These are phyloP conservation scores for Scrobipalpa costella DNA, from an alignment of 2,888 invertebrate species.

Conservation along the genomic window DNA sequence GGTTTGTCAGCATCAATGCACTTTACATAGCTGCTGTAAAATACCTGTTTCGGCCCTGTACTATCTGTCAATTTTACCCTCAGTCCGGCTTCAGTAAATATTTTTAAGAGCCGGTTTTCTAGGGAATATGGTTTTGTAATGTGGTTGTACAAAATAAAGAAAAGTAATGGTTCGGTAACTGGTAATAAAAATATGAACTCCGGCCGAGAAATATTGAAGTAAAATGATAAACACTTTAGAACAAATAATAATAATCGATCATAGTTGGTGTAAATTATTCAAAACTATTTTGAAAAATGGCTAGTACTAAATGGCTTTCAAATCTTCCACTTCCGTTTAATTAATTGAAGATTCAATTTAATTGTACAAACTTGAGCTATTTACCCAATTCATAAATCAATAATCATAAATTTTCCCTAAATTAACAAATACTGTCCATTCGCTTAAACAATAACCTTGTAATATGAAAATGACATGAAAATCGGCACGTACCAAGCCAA, in stretches of 20 bases:
- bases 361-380: neutral
- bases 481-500: conserved; percentile 14
- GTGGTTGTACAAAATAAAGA: neutral
- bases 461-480: conserved; percentile 2
- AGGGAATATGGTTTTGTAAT: neutral
- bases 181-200: too few species aligned
- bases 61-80: neutral
- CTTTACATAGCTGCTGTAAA: conserved; percentile 4
- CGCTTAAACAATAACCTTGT: neutral
- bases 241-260: too few species aligned
- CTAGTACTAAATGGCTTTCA: too few species aligned
- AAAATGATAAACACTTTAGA: too few species aligned
- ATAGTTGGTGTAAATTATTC: too few species aligned
- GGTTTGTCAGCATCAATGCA: conserved; percentile 15
- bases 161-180: too few species aligned
- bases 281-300: too few species aligned
- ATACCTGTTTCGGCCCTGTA: neutral
- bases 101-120: neutral
- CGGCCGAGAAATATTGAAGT: too few species aligned
- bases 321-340: neutral
- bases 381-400: neutral
- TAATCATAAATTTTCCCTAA: too few species aligned
- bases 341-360: neutral
- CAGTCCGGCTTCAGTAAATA: neutral
- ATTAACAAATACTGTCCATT: too few species aligned